Percentiles rank a stretch among this genome's conserved stretches.
Evolutionary conservation across 92 coral and sea anemone species (phyloP).

Genomic region (Palythoa heliodiscus): DNA sequence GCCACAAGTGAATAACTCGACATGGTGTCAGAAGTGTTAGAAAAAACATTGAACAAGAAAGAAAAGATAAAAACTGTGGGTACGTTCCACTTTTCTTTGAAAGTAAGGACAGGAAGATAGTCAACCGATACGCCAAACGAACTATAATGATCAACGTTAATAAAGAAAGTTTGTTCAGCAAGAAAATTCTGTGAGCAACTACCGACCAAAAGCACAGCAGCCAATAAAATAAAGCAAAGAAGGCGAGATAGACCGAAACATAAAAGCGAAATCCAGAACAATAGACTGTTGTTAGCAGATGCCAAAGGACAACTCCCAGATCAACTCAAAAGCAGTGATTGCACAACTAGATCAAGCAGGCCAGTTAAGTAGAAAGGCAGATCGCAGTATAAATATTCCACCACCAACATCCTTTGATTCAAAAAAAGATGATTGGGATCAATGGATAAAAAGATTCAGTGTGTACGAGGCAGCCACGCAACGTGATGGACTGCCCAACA

Average conservation of each 20-base stretch:
- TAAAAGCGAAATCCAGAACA: no score
- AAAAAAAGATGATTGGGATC: slow-evolving; percentile 36
- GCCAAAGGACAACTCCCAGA: no score
- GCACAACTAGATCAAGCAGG: not conserved
- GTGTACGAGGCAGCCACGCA: slow-evolving; percentile 3
- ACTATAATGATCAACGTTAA: not conserved
- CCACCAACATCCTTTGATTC: slow-evolving; percentile 40
- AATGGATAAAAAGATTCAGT: slow-evolving; percentile 5
- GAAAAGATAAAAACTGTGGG: not conserved
- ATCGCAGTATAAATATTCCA: slow-evolving; percentile 41
- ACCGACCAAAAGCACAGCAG: not conserved
- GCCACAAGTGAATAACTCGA: no score
- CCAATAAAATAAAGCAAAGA: not conserved
- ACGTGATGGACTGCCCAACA: slow-evolving; percentile 3
- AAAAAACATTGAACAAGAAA: not conserved
- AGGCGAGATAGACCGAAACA: not conserved
- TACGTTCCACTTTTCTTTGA: not conserved
- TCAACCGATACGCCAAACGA: not conserved
- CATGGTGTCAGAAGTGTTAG: not conserved
- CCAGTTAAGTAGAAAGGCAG: not conserved
- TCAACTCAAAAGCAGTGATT: not conserved
- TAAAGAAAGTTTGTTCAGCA: not conserved
- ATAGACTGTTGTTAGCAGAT: no score
- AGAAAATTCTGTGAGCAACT: not conserved
- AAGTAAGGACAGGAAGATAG: not conserved